Evolutionary conservation across 2,113 vertebrate genomes (phyloP), one percentile per base, ranked within the genome.

Genomic region (Brienomyrus brachyistius): DNA sequence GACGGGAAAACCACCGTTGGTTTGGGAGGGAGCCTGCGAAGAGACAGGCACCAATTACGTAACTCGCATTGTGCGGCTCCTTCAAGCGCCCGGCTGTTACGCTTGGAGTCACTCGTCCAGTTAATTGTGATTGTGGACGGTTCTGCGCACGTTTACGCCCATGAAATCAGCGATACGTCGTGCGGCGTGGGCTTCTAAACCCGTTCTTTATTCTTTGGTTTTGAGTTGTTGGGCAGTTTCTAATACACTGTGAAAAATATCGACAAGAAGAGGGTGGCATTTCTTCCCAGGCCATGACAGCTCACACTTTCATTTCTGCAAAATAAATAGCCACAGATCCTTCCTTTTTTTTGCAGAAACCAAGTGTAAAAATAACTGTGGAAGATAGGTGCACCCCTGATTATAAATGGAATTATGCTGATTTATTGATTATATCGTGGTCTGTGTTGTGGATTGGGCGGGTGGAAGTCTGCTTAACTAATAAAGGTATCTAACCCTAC

Each of bases 1-100:
- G 91, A 93, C 92, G 93, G 93, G 93, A 94, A 94, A 93, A 92
- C 92, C 93, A 95, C 93, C 91, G 94, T 93, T 92, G 91, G 90
- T 89, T 88, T 47, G 88, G 47, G 90, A 94, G 91, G 91, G 90
- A 91, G 92, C 92, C 94, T 92, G 91, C 92, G 93, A 94, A 91
- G 91, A 89, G 89, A 91, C 87, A 90, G 90, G 92, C 93, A 91
- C 89, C 80, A 89, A 86, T 89, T 86, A 85, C 88, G 35, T 89
- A 77, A 56, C 23, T 54, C 51, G 2, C 47, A 54, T n/a, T 27
- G 77, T 82, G 27, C 35, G 0, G 17, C 48, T 43, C 17, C n/a
- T 56, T 87, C 11, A 19, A 40, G n/a, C 13, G n/a, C 11, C 10
- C 5, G 0, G 48, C 82, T 48, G 6, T 23, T 5, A 6, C 17